These are phyloP conservation scores for Theretra japonica DNA, from an alignment of 2,888 invertebrate species.

Conservation along the genomic window DNA sequence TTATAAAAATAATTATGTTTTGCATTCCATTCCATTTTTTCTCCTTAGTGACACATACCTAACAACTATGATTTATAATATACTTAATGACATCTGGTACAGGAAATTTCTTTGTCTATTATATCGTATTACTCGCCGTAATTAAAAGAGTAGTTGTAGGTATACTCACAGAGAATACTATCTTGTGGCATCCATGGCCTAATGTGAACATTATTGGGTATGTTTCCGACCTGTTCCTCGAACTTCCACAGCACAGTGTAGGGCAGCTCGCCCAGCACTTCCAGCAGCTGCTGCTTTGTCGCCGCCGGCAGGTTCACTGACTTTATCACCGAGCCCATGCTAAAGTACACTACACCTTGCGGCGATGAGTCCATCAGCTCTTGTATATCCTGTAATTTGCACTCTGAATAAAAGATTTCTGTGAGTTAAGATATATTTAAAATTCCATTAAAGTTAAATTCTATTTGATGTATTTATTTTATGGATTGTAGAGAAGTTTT, in stretches of 20 bases:
- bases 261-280: conserved; percentile 53
- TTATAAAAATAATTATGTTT: too few species aligned
- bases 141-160: too few species aligned
- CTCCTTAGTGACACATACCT: background rate
- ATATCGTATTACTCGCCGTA: too few species aligned
- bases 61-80: too few species aligned
- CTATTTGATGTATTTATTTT: too few species aligned
- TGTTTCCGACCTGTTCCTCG: conserved; percentile 62
- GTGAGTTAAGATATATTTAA: background rate
- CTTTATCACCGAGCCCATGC: conserved; percentile 66
- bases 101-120: too few species aligned
- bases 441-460: too few species aligned
- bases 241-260: conserved; percentile 75
- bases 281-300: conserved; percentile 49
- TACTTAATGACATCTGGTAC: too few species aligned
- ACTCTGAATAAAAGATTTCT: too few species aligned
- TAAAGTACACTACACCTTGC: conserved; percentile 69
- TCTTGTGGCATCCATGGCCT: conserved; percentile 81
- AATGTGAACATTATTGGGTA: conserved; percentile 74
- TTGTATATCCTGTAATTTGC: conserved; percentile 62
- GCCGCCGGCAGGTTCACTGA: conserved; percentile 47
- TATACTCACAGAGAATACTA: conserved; percentile 73
- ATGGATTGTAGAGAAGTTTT: too few species aligned
- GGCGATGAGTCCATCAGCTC: conserved; percentile 59
- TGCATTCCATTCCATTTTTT: background rate